A percentile compares a stretch with the other conserved stretches of the same genome.
These are phyloP conservation scores for Amblyjoppa fuscipennis DNA, from an alignment of 2,888 invertebrate species.

Conservation along the genomic window DNA sequence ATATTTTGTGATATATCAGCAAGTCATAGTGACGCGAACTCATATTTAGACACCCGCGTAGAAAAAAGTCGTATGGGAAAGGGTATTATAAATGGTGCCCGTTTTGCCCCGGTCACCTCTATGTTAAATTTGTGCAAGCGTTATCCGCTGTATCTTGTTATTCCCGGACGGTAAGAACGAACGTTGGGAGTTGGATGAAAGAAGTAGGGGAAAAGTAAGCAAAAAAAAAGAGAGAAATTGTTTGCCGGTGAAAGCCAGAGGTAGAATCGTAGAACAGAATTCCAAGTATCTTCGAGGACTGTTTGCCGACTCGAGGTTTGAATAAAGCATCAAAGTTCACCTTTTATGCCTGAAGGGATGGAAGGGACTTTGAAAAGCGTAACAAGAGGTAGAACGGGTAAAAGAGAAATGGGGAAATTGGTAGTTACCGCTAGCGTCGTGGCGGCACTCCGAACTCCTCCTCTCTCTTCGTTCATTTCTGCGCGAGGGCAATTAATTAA, in stretches of 20 bases:
- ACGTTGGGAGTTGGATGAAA: slow-evolving; percentile 13
- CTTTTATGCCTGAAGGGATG: slow-evolving; percentile 54
- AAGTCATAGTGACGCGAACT: too few relatives aligned
- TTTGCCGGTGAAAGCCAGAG: slow-evolving; percentile 52
- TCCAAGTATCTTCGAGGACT: slow-evolving; percentile 65
- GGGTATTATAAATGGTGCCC: neutral
- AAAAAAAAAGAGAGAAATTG: slow-evolving; percentile 42
- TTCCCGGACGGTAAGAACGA: slow-evolving; percentile 17
- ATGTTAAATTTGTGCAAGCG: neutral
- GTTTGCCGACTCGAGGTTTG: slow-evolving; percentile 64
- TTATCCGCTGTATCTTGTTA: slow-evolving; percentile 25
- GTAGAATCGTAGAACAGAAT: slow-evolving; percentile 54
- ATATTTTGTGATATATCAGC: too few relatives aligned
- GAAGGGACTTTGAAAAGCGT: slow-evolving; percentile 2
- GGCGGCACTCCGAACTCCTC: slow-evolving; percentile 18
- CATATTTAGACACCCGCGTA: too few relatives aligned
- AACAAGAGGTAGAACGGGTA: slow-evolving; percentile 61
- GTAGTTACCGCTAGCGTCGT: slow-evolving; percentile 37
- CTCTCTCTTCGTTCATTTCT: slow-evolving; percentile 42
- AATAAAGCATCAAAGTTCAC: slow-evolving; percentile 66
- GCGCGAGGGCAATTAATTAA: slow-evolving; percentile 78
- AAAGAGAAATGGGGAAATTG: slow-evolving; percentile 56
- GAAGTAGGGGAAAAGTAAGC: neutral
- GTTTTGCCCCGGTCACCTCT: neutral
- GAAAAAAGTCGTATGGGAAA: too few relatives aligned